Evolutionary conservation across 2,797 vertebrate species (phyloP), one percentile per base, ranked within the genome.

Genomic region (Enteromius thamalakanensis): DNA sequence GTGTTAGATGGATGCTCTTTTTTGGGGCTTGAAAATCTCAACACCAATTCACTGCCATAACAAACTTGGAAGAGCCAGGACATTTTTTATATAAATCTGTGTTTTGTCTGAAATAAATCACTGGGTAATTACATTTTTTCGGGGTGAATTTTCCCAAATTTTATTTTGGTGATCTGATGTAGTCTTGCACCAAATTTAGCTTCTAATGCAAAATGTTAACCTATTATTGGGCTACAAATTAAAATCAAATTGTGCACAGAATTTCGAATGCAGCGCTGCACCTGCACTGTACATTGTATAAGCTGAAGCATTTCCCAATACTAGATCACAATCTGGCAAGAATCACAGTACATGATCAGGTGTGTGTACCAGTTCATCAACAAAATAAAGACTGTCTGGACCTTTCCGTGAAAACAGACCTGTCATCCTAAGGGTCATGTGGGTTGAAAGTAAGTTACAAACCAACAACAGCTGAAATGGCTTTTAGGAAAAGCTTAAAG

Each of bases 391-490:
- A 37, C 29, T n/a, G 65, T 8, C 12, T n/a, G 3, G 17, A 29
- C 9, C 21, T 37, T 79, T 53, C 8, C 45, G 23, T 51, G 9
- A 69, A 17, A 23, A 55, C 47, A 55, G 4, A 79, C 47, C n/a
- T 55, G 40, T 69, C 49, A 9, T 21, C 26, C 49, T 51, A n/a
- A 11, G 65, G 65, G 64, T 69, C 67, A 60, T 26, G 8, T 45
- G 7, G 37, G 74, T 60, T 32, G 19, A 21, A 58, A 29, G 23
- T 60, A 62, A 26, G 55, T 29, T 29, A 26, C 23, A 53, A 23
- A 34, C 29, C n/a, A 70, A 72, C 12, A 58, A 80, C 34, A 81
- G 42, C 9, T 64, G 55, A 81, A 81, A 64, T 49, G 40, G 12
- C 40, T 64, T 74, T 62, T 64, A 67, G 58, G 58, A 51, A 53